Conservation (phyloP, 2,888 invertebrate genomes). For the Diaphora mendica region DNA sequence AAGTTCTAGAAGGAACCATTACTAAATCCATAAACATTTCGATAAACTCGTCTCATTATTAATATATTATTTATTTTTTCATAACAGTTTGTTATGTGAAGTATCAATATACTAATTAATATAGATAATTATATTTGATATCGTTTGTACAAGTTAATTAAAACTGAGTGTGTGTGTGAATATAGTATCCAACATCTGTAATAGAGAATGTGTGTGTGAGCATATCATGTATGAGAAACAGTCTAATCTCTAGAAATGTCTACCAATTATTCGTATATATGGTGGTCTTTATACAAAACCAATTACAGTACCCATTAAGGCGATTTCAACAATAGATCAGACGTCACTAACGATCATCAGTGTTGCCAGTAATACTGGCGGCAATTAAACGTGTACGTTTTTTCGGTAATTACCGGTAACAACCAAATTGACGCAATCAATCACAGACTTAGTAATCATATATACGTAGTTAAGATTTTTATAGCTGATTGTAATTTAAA, state of each 20-base stretch:
- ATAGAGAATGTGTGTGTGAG: neutral
- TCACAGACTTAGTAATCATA: conserved; percentile 30
- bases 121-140: neutral
- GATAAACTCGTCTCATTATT: neutral
- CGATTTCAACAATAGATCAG: conserved; percentile 62
- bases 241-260: neutral
- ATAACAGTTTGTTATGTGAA: neutral
- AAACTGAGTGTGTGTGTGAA: neutral
- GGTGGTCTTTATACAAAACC: conserved; percentile 16
- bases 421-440: conserved; percentile 37
- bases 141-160: neutral
- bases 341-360: conserved; percentile 57
- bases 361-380: conserved; percentile 52
- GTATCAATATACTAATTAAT: neutral
- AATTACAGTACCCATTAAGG: conserved; percentile 34
- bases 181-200: neutral
- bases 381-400: conserved; percentile 69
- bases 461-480: conserved; percentile 9
- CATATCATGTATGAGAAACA: neutral
- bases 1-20: neutral
- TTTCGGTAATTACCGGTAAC: conserved; percentile 67
- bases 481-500: neutral
- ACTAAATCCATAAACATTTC: neutral
- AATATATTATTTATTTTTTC: neutral
- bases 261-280: conserved; percentile 50